Evolutionary conservation across 2,888 invertebrate species (phyloP).

Genomic region (Standfussiana lucernea): DNA sequence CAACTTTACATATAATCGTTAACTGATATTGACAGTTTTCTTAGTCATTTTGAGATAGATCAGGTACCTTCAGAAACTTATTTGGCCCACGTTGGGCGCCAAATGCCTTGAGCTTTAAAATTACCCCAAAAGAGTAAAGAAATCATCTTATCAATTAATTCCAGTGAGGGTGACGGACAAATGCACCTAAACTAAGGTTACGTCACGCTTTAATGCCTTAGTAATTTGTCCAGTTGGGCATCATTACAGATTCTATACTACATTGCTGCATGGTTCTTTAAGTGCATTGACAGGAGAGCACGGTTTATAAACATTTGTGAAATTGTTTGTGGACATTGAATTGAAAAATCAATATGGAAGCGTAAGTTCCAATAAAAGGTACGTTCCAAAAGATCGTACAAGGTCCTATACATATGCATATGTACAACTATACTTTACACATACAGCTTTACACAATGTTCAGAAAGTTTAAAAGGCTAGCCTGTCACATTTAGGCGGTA

Average conservation of each 20-base stretch:
- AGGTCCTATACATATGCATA: background rate
- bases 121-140: background rate
- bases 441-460: background rate
- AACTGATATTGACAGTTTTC: background rate
- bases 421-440: background rate
- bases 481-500: background rate
- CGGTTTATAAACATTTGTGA: background rate
- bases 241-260: background rate
- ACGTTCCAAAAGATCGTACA: background rate
- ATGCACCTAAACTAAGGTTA: background rate
- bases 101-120: constrained; percentile 6
- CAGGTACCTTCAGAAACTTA: background rate
- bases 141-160: background rate
- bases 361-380: background rate
- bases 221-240: background rate
- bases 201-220: background rate
- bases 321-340: background rate
- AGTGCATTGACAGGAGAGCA: background rate
- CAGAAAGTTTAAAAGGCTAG: background rate
- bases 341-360: background rate
- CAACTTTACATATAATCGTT: background rate
- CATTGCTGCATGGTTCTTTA: background rate
- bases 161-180: background rate
- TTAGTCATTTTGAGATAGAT: background rate
- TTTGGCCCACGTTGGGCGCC: constrained; percentile 8